Conservation (phyloP, 1,140 invertebrate species). For the Ceratitis capitata region DNA sequence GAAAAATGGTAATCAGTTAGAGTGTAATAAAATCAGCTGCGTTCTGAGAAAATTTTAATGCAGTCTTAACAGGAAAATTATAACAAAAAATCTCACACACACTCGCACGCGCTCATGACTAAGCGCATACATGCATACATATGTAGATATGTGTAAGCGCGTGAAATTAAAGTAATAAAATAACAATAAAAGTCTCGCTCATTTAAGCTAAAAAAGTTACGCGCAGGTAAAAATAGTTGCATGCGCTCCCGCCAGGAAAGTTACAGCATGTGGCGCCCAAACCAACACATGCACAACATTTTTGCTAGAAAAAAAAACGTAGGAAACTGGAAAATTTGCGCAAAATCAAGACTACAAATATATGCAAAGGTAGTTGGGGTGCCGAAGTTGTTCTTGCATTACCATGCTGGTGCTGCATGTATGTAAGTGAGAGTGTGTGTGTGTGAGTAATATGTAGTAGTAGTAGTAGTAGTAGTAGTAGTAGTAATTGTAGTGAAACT, state of each 20-base stretch:
- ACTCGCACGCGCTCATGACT: no score
- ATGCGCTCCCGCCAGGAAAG: background rate
- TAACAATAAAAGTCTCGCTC: background rate
- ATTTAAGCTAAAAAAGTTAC: background rate
- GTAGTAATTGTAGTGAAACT: background rate
- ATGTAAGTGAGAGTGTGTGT: background rate
- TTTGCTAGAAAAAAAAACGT: background rate
- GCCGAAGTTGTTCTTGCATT: background rate
- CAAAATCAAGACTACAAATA: background rate
- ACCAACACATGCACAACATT: background rate
- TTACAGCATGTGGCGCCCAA: background rate
- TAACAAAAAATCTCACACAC: background rate
- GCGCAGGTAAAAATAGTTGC: background rate
- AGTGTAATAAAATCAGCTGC: background rate
- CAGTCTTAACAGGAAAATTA: background rate
- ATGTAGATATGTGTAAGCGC: background rate
- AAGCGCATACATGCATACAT: background rate
- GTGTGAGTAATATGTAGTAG: background rate
- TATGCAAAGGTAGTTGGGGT: background rate
- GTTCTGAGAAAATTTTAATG: slow-evolving; percentile 2
- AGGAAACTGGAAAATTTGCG: background rate
- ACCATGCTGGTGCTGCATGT: background rate
- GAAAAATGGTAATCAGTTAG: background rate
- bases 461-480: background rate
- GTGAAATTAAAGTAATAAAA: slow-evolving; percentile 1